These are phyloP conservation scores for Cossypha dichroa DNA, from an alignment of 2,797 vertebrate species.

Conservation along the genomic window DNA sequence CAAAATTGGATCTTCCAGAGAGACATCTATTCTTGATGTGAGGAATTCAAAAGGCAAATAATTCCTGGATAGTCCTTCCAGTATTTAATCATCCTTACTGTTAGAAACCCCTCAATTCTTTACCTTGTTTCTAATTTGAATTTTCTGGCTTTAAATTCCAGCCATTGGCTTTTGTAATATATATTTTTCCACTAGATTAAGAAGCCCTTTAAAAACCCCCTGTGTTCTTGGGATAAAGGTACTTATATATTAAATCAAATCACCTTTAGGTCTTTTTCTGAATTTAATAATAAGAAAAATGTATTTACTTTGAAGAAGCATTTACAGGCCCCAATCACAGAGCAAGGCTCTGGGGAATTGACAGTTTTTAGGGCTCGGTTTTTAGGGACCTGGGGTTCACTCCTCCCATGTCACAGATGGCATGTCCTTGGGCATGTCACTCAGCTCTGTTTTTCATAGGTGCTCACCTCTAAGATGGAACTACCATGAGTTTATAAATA, in stretches of 20 bases:
- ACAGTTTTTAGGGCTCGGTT: not conserved
- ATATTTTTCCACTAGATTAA: slow-evolving; percentile 51
- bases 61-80: slow-evolving; percentile 30
- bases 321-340: not conserved
- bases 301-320: slow-evolving; percentile 17
- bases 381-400: not conserved
- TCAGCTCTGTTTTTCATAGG: not conserved
- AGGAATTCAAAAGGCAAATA: slow-evolving; percentile 39
- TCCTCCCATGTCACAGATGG: not conserved
- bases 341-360: not conserved
- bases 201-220: not conserved
- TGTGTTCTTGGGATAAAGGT: slow-evolving; percentile 5
- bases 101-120: not conserved
- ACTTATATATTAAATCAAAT: slow-evolving; percentile 25
- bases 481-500: not conserved
- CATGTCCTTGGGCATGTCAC: not conserved
- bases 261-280: not conserved
- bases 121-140: slow-evolving; percentile 36
- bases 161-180: not conserved
- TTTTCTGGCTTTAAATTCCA: slow-evolving; percentile 46
- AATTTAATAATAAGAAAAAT: slow-evolving; percentile 21
- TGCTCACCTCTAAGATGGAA: not conserved
- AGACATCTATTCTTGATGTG: not conserved
- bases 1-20: slow-evolving; percentile 10
- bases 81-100: slow-evolving; percentile 32